Percentiles rank a stretch among this genome's conserved stretches.
Evolutionary conservation across 2,888 invertebrate species (phyloP).

Genomic region (Scaptomyza cyrtandrae): DNA sequence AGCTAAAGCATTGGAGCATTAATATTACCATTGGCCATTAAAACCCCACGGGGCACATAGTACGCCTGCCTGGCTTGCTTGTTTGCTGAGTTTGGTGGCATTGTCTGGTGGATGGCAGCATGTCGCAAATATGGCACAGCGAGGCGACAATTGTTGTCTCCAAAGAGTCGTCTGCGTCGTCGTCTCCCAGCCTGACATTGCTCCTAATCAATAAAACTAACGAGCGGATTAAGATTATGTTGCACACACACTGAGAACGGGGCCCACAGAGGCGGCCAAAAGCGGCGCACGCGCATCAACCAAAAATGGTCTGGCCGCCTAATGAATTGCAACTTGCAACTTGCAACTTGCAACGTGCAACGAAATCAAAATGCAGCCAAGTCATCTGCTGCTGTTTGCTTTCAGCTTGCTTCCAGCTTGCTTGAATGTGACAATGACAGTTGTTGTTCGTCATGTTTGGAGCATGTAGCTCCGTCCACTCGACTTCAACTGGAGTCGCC

Average conservation of each 20-base stretch:
- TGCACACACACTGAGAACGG: slow-evolving; percentile 41
- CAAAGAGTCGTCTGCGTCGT: slow-evolving; percentile 66
- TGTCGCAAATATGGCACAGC: slow-evolving; percentile 79
- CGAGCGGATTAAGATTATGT: slow-evolving; percentile 80
- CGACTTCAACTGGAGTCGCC: slow-evolving; percentile 38
- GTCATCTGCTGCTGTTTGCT: slow-evolving; percentile 25
- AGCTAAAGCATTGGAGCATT: slow-evolving; percentile 12
- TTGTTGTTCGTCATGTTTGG: slow-evolving; percentile 81
- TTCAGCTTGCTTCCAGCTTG: slow-evolving; percentile 35
- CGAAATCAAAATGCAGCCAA: slow-evolving; percentile 59
- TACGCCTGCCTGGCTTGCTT: slow-evolving; percentile 18
- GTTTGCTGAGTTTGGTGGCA: slow-evolving; percentile 23
- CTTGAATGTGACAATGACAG: slow-evolving; percentile 80
- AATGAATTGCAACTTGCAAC: slow-evolving; percentile 75
- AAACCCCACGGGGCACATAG: slow-evolving; percentile 52
- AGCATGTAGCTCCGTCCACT: slow-evolving; percentile 56
- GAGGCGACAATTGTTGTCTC: slow-evolving; percentile 82
- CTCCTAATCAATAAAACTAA: slow-evolving; percentile 80
- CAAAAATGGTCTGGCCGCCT: slow-evolving; percentile 74
- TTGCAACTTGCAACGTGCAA: slow-evolving; percentile 46
- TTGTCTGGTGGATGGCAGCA: slow-evolving; percentile 44
- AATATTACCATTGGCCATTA: slow-evolving; percentile 28
- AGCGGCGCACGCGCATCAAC: slow-evolving; percentile 80
- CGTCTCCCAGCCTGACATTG: slow-evolving; percentile 50
- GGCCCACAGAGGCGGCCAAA: slow-evolving; percentile 61